Percentiles rank a stretch among this genome's conserved stretches.
These are phyloP conservation scores for Sardinella longiceps DNA, from an alignment of 2,797 vertebrate species.

Conservation along the genomic window DNA sequence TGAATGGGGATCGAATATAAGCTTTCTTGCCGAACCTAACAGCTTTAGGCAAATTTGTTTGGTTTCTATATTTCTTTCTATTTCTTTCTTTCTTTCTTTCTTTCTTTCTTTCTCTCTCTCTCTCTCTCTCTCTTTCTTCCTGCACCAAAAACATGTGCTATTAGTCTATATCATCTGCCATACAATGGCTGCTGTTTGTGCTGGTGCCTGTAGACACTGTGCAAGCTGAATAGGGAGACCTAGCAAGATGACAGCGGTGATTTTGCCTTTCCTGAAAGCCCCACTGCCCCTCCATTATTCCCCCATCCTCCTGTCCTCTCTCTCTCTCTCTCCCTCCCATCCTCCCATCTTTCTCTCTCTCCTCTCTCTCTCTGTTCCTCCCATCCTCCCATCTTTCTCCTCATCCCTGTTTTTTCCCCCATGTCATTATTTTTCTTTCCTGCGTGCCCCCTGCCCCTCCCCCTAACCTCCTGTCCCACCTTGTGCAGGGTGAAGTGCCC, in stretches of 20 bases:
- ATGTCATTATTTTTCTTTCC: constrained; percentile 27
- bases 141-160: constrained; percentile 74
- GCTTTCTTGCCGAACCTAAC: not conserved
- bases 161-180: constrained; percentile 55
- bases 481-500: constrained; percentile 12
- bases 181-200: constrained; percentile 60
- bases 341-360: not conserved
- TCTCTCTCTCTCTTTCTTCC: constrained; percentile 40
- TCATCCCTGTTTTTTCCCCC: constrained; percentile 29
- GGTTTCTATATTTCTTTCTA: not conserved
- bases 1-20: not conserved
- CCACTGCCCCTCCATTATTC: not conserved
- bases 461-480: constrained; percentile 27
- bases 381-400: not conserved
- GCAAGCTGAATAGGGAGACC: not conserved
- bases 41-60: not conserved
- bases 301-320: not conserved
- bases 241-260: not conserved
- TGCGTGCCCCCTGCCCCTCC: constrained; percentile 27
- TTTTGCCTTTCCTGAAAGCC: not conserved
- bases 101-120: not conserved
- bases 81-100: not conserved
- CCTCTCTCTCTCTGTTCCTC: not conserved
- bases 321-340: not conserved
- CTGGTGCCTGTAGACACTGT: constrained; percentile 48